Base-by-base conservation (phyloP, 2,888 invertebrate genomes). In the Pandemis corylana region DNA sequence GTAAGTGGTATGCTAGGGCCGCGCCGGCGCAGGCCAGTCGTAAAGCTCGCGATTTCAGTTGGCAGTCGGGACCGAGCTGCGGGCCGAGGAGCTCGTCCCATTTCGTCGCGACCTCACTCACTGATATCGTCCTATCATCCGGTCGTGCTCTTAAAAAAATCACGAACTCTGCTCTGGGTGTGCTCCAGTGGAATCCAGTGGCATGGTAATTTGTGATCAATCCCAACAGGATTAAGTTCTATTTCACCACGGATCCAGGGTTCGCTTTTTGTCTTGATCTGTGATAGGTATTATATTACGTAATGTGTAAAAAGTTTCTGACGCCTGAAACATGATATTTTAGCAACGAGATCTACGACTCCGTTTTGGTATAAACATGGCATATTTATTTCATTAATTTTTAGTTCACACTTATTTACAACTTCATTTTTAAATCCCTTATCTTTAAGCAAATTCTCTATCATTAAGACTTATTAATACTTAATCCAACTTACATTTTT, bases 151-250 rank as follows among this genome's bases (percentile, higher is more conserved):
- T 80, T 78, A 81, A 81, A 76, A 81, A 81, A 76, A 76, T 75
- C 76, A 76, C 79, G 75, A 76, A 75, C 83, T 82, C 80, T 82
- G 78, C 80, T 77, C 83, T 83, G 85, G 84, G 85, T 83, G 84
- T 83, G 82, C 84, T 82, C 82, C 80, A 85, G 81, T 83, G 83
- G 83, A 85, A 84, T 86, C 89, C 90, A 86, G 90, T 93, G 93
- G 91, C 91, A 94, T 94, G 94, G 92, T 94, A 92, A 93, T 84
- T 86, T 86, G 92, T 92, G 92, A 86, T 80, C 81, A 83, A 83
- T 85, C 82, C 80, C 81, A 78, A 81, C 83, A 84, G 88, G 89
- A 88, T 86, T 84, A 82, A 71, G 79, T 84, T 82, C 80, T 77
- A 80, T 79, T 81, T 82, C 78, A 71, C 83, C 82, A 84, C 83